These are phyloP conservation scores for Tetrapedia diversipes DNA, from an alignment of 2,888 invertebrate genomes.

Conservation along the genomic window DNA sequence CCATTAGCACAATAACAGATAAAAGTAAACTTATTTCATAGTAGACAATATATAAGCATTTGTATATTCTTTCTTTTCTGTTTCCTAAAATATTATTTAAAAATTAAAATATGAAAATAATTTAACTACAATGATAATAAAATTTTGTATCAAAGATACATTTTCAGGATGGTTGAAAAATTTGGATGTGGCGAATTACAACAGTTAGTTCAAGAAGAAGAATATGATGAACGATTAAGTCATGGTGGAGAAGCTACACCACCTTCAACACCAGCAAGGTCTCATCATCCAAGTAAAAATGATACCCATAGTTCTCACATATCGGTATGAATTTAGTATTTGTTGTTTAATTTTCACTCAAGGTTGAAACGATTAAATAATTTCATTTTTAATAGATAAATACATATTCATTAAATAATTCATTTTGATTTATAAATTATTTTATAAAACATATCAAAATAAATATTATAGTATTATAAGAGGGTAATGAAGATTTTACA, in stretches of 20 bases:
- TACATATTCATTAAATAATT: background rate
- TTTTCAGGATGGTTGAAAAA: conserved; percentile 77
- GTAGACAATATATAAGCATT: background rate
- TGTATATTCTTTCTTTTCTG: background rate
- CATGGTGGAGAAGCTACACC: conserved; percentile 82
- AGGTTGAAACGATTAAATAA: background rate
- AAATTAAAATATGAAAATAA: background rate
- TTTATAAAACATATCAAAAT: too few species aligned
- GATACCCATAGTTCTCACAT: conserved; percentile 76
- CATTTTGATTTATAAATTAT: background rate
- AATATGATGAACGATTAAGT: conserved; percentile 79
- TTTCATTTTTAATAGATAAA: background rate
- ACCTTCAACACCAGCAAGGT: conserved; percentile 81
- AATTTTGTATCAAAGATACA: background rate
- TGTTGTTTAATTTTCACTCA: background rate
- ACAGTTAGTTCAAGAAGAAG: conserved; percentile 83
- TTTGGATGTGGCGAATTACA: conserved; percentile 82
- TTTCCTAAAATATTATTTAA: background rate
- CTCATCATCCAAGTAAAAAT: conserved; percentile 75
- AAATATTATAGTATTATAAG: too few species aligned
- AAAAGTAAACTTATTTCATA: background rate
- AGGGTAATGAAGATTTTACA: too few species aligned
- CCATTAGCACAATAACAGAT: background rate
- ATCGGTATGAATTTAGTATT: conserved; percentile 62
- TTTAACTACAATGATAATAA: background rate